Evolutionary conservation across 2,888 invertebrate genomes (phyloP).

Genomic region (Gibbula magus): DNA sequence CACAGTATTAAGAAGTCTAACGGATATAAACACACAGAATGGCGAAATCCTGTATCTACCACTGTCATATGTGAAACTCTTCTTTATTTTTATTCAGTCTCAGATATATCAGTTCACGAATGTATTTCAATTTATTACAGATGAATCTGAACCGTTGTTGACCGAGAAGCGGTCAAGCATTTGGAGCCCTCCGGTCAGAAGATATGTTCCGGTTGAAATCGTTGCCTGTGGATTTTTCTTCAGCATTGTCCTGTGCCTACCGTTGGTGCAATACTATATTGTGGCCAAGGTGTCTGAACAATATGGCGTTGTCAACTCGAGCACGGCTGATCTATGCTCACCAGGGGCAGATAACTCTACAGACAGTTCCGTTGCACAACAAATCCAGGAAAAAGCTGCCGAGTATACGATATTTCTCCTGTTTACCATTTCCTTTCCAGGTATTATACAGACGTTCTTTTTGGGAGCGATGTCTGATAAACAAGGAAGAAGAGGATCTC

Average conservation of each 20-base stretch:
- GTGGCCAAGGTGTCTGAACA: not conserved
- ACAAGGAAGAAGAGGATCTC: conserved; percentile 31
- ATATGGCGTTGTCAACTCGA: not conserved
- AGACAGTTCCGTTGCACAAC: not conserved
- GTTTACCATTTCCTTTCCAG: conserved; percentile 28
- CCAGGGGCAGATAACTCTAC: conserved; percentile 1
- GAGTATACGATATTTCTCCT: conserved; percentile 23
- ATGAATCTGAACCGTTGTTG: too few relatives aligned
- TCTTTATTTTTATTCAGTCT: too few relatives aligned
- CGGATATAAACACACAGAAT: too few relatives aligned
- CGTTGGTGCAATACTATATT: not conserved
- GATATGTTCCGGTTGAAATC: not conserved
- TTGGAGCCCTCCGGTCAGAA: not conserved
- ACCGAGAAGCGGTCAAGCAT: not conserved
- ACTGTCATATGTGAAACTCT: too few relatives aligned
- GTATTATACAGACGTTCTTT: conserved; percentile 33
- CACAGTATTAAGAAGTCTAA: too few relatives aligned
- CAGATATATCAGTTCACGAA: too few relatives aligned
- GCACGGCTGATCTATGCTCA: not conserved
- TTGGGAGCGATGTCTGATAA: conserved; percentile 36
- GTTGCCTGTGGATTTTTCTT: conserved; percentile 6
- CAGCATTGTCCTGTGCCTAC: not conserved
- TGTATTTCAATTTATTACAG: too few relatives aligned
- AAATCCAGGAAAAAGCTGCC: conserved; percentile 30
- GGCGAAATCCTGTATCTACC: too few relatives aligned